These are phyloP conservation scores for Malthinus flaveolus DNA, from an alignment of 2,888 invertebrate species.

Conservation along the genomic window DNA sequence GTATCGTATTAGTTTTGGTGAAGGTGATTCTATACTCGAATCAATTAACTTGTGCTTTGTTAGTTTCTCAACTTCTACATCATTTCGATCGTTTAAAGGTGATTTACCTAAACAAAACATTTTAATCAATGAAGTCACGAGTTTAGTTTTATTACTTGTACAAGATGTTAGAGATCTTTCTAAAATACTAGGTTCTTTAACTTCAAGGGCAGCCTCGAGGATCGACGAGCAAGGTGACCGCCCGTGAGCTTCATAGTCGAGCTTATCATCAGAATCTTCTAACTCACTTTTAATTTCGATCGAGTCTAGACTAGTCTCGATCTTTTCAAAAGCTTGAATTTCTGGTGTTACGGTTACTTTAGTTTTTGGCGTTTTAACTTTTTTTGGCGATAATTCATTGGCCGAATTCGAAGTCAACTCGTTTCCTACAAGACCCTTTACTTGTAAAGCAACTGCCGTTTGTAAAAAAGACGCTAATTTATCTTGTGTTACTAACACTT, in stretches of 20 bases:
- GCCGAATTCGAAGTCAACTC: conserved; percentile 18
- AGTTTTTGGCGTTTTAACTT: conserved; percentile 7
- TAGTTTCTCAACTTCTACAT: conserved; percentile 36
- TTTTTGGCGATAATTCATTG: conserved; percentile 2
- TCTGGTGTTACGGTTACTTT: conserved; percentile 1
- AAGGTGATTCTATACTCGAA: conserved; percentile 3
- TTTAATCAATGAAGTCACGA: background rate
- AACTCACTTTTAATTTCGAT: conserved; percentile 20
- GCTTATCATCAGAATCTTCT: conserved; percentile 41
- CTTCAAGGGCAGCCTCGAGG: conserved; percentile 50
- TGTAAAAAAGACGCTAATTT: conserved; percentile 67
- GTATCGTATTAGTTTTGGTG: conserved; percentile 10
- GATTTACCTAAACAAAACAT: conserved; percentile 36
- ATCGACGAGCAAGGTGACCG: conserved; percentile 46
- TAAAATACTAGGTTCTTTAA: conserved; percentile 49
- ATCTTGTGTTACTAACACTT: conserved; percentile 70
- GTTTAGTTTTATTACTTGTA: conserved; percentile 28
- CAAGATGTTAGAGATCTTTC: conserved; percentile 50
- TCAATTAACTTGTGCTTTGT: conserved; percentile 8
- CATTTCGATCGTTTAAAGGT: conserved; percentile 44
- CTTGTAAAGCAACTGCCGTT: conserved; percentile 69
- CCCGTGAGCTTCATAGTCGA: conserved; percentile 36
- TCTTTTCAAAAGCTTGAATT: conserved; percentile 4
- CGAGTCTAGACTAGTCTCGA: background rate
- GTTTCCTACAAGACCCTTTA: conserved; percentile 63